These are phyloP conservation scores for Agapornis canus DNA, from an alignment of 2,797 vertebrate species.

Conservation along the genomic window DNA sequence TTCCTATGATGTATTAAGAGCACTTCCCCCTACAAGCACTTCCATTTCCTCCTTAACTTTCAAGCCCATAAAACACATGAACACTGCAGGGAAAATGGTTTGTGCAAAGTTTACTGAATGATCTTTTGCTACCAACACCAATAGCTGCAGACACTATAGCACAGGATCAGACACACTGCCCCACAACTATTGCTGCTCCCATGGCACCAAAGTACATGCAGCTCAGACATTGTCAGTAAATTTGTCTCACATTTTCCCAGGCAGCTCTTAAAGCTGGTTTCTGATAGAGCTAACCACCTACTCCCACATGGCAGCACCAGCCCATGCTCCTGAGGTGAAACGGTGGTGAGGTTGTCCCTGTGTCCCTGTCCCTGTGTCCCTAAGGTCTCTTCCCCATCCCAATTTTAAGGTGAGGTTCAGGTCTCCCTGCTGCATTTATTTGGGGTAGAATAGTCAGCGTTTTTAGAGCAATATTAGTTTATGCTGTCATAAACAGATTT, in stretches of 20 bases:
- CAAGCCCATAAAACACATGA: background rate
- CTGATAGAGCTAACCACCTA: background rate
- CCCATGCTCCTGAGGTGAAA: background rate
- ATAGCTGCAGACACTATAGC: background rate
- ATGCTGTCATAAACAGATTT: slow-evolving; percentile 45
- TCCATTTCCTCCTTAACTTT: slow-evolving; percentile 29
- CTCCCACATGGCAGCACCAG: background rate
- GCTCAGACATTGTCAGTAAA: background rate
- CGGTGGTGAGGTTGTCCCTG: accelerated
- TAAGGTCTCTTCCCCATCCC: background rate
- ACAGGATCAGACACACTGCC: background rate
- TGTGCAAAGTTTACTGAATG: background rate
- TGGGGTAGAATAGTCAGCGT: background rate
- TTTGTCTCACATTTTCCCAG: background rate
- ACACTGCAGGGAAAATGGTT: background rate
- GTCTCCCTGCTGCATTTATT: background rate
- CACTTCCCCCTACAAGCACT: background rate
- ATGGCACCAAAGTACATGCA: background rate
- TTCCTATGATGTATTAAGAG: slow-evolving; percentile 3
- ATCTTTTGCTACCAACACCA: background rate
- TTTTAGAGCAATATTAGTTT: slow-evolving; percentile 30
- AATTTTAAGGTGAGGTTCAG: background rate
- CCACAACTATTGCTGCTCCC: background rate
- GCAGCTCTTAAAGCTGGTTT: background rate
- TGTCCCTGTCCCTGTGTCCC: too few relatives aligned